A percentile compares a stretch with the other conserved stretches of the same genome.
Conservation (phyloP, 92 coral and sea anemone genomes). For the Porites evermanni region DNA sequence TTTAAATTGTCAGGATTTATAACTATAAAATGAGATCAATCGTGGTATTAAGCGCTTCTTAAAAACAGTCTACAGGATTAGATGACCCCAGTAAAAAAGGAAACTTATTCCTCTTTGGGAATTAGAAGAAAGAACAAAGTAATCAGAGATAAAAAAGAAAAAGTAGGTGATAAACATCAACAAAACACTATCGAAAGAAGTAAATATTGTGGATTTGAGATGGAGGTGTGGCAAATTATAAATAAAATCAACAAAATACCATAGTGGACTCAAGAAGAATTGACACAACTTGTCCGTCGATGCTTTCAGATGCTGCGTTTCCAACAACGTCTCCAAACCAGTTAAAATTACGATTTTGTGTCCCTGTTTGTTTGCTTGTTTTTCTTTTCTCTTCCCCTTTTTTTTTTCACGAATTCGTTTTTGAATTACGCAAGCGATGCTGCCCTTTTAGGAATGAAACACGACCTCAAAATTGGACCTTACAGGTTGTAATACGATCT, state of each 20-base stretch:
- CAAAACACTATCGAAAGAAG: no score
- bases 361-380: not conserved
- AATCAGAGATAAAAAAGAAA: no score
- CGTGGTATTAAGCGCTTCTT: no score
- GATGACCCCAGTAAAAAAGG: not conserved
- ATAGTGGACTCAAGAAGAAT: not conserved
- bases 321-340: not conserved
- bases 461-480: no score
- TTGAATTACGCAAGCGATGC: no score
- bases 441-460: no score
- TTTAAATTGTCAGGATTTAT: no score
- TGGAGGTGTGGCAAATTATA: not conserved
- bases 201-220: not conserved
- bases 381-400: no score
- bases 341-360: not conserved
- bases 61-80: not conserved
- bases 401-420: no score
- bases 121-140: not conserved
- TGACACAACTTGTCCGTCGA: not conserved
- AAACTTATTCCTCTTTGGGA: not conserved
- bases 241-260: slow-evolving; percentile 15
- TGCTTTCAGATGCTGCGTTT: not conserved
- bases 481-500: no score
- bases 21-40: no score
- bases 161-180: no score